A percentile compares a stretch with the other conserved stretches of the same genome.
These are phyloP conservation scores for Lepidurus arcticus DNA, from an alignment of 1,140 invertebrate genomes.

Conservation along the genomic window DNA sequence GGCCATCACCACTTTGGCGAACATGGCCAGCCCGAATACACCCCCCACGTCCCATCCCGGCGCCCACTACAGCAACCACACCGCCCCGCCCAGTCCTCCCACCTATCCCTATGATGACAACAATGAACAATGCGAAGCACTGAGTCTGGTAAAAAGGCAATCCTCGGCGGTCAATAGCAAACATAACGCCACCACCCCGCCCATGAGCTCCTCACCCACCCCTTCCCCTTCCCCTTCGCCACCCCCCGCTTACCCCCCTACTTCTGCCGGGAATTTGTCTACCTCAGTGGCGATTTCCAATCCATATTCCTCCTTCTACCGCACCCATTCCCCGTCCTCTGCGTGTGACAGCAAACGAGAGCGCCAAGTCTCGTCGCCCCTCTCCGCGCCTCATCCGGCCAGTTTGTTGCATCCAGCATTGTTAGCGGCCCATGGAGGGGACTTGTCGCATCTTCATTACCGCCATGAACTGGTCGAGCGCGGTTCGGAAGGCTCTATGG, in stretches of 20 bases:
- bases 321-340: slow-evolving; percentile 10
- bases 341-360: slow-evolving; percentile 24
- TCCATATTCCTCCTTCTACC: slow-evolving; percentile 6
- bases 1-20: slow-evolving; percentile 29
- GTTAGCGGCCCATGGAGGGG: slow-evolving; percentile 46
- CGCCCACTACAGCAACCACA: slow-evolving; percentile 44
- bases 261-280: slow-evolving; percentile 31
- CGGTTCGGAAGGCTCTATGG: slow-evolving; percentile 32
- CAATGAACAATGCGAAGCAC: slow-evolving; percentile 86
- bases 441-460: slow-evolving; percentile 40
- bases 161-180: slow-evolving; percentile 48
- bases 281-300: slow-evolving; percentile 23
- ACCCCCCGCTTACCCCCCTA: slow-evolving; percentile 25
- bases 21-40: slow-evolving; percentile 27
- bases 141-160: slow-evolving; percentile 70
- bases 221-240: slow-evolving; percentile 40
- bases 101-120: slow-evolving; percentile 52
- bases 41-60: slow-evolving; percentile 34
- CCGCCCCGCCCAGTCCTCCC: slow-evolving; percentile 62
- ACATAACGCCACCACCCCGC: slow-evolving; percentile 40
- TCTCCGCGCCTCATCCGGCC: slow-evolving; percentile 58
- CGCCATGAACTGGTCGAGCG: slow-evolving; percentile 41
- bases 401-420: slow-evolving; percentile 49
- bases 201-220: slow-evolving; percentile 54
- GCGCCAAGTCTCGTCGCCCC: slow-evolving; percentile 43